Conservation (phyloP, 2,113 vertebrate species). For the Elachura formosa region DNA sequence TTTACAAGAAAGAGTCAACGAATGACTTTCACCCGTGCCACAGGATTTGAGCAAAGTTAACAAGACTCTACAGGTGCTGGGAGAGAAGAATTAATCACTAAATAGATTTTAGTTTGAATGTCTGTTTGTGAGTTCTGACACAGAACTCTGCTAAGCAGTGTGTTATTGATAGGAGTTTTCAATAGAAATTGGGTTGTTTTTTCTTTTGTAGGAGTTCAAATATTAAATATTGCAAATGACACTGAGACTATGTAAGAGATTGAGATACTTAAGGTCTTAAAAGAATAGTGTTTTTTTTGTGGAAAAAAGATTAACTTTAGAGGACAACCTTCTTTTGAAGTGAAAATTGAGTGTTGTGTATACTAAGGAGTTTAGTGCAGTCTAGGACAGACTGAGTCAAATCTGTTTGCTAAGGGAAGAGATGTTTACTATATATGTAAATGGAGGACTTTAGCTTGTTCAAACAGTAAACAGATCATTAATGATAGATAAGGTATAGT, state of each 20-base stretch:
- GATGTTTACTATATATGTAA: conserved; percentile 14
- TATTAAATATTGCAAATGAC: background rate
- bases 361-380: background rate
- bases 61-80: background rate
- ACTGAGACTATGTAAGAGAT: background rate
- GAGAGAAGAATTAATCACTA: background rate
- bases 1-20: background rate
- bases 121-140: background rate
- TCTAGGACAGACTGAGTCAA: background rate
- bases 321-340: background rate
- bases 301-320: background rate
- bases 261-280: background rate
- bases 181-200: background rate
- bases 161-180: background rate
- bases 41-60: background rate
- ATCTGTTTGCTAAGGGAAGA: conserved; percentile 4
- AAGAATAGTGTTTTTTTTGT: background rate
- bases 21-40: background rate
- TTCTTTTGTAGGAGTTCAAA: background rate
- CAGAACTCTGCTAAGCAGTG: background rate
- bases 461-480: conserved; percentile 38
- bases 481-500: conserved; percentile 23
- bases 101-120: background rate
- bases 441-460: conserved; percentile 33
- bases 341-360: background rate